Base-by-base conservation (phyloP, 2,113 vertebrate species). In the Picathartes gymnocephalus region DNA sequence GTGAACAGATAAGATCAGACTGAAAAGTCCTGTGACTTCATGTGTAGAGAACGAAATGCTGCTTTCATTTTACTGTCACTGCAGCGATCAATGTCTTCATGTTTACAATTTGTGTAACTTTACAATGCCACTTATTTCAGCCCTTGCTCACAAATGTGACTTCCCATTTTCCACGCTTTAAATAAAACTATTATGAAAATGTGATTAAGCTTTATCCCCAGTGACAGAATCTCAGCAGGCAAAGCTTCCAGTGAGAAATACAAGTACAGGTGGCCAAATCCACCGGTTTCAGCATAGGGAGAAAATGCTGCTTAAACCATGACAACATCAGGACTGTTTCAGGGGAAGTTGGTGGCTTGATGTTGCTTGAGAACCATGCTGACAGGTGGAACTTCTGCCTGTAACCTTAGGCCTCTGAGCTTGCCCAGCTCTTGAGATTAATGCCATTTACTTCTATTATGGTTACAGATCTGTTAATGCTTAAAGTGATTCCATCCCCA, bases 1-100 rank as follows among this genome's bases (percentile, higher is more conserved):
- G 22, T 88, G 73, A 89, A 54, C 40, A 94, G 81, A 88, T 95
- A 92, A 94, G 54, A 92, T 91, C 71, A 90, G 85, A 72, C 50
- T 80, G 81, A 93, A 40, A 93, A 90, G 78, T 93, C 60, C 54
- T 88, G 70, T 91, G 71, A 91, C 68, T 94, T 65, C 0, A 1
- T 65, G 42, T 82, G 60, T 42, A 50, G 61, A 81, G 65, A 56
- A 45, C 40, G 72, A 60, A 89, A 91, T 31, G 58, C 68, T 90
- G 45, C 83, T 88, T 92, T 90, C 45, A 61, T 91, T 95, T 69
- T 80, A 62, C 90, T 93, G 87, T 81, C 71, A 51, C 27, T 58
- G 54, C n/a, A 61, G 30, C 86, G 87, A 95, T 84, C 80, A 81
- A 88, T 58, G 37, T 81, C 56, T 91, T 88, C 57, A 18, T 51